phyloP scores from a whole-genome alignment of 1,140 invertebrate species.

The Aleiodes sp. region DNA sequence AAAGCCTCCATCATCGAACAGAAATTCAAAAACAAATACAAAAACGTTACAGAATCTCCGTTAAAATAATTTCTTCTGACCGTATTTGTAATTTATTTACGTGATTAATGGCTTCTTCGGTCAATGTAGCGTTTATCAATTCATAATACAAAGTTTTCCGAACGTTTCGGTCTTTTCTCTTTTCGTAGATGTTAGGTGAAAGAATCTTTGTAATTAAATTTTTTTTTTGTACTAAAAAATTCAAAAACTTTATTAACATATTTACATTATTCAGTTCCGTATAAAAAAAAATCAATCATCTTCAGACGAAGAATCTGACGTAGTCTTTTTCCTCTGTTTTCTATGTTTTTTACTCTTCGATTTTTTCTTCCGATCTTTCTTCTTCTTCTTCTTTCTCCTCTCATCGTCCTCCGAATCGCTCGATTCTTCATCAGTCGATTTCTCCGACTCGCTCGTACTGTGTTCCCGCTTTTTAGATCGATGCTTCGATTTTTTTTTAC shows the following conservation, averaged over 20 bases:
- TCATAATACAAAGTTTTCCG: no score
- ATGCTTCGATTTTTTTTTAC: slow-evolving; percentile 56
- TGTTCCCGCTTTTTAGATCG: slow-evolving; percentile 36
- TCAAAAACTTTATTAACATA: not conserved
- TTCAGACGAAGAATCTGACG: slow-evolving; percentile 12
- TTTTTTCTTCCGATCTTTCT: slow-evolving; percentile 56
- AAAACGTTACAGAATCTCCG: no score
- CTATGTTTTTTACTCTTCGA: slow-evolving; percentile 57
- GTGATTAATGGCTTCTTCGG: no score
- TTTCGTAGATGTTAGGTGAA: no score
- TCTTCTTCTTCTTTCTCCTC: slow-evolving; percentile 49
- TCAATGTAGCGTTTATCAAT: no score
- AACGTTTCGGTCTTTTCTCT: no score
- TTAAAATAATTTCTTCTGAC: no score
- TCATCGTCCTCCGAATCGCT: slow-evolving; percentile 43
- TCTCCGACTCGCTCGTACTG: slow-evolving; percentile 46
- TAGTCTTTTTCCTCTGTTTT: slow-evolving; percentile 53
- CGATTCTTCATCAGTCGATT: slow-evolving; percentile 28
- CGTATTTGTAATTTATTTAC: not conserved
- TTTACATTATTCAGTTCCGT: no score
- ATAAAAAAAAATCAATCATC: not conserved
- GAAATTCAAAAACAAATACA: no score
- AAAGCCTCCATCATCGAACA: no score
- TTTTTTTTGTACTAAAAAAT: no score
- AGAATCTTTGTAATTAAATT: no score